phyloP scores from a whole-genome alignment of 2,888 invertebrate genomes.

The Agonopterix heracliana region DNA sequence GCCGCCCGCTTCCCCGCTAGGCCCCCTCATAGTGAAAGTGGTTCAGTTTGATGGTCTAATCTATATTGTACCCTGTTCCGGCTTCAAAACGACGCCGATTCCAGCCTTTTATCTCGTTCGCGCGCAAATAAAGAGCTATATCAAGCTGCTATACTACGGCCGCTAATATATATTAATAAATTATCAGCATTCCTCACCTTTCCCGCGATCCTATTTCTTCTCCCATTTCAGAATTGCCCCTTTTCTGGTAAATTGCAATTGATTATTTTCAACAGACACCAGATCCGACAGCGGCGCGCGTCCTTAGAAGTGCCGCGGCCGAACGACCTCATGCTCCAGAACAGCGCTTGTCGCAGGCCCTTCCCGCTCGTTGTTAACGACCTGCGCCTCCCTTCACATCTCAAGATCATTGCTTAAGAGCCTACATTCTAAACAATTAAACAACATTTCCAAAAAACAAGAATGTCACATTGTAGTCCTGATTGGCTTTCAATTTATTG shows the following conservation, averaged over 20 bases:
- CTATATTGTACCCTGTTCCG: no score
- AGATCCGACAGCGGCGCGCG: slow-evolving; percentile 31
- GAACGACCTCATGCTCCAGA: slow-evolving; percentile 12
- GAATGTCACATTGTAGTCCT: background rate
- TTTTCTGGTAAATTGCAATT: background rate
- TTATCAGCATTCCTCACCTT: no score
- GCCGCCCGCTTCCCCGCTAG: no score
- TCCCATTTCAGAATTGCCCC: background rate
- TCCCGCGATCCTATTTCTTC: no score
- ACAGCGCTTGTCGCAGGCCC: slow-evolving; percentile 49
- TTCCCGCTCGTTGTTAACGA: slow-evolving; percentile 63
- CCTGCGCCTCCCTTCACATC: slow-evolving; percentile 36
- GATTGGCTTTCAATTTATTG: background rate
- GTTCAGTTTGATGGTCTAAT: no score
- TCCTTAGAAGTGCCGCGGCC: slow-evolving; percentile 26
- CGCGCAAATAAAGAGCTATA: no score
- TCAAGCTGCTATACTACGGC: no score
- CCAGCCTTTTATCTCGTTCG: no score
- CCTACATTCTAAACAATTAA: background rate
- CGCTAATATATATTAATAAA: no score
- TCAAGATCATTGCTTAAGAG: slow-evolving; percentile 25
- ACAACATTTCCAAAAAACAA: no score
- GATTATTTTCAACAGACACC: slow-evolving; percentile 14
- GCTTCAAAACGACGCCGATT: no score
- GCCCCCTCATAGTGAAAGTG: no score